phyloP scores from a whole-genome alignment of 2,797 vertebrate species.

The Geotrypetes seraphini region DNA sequence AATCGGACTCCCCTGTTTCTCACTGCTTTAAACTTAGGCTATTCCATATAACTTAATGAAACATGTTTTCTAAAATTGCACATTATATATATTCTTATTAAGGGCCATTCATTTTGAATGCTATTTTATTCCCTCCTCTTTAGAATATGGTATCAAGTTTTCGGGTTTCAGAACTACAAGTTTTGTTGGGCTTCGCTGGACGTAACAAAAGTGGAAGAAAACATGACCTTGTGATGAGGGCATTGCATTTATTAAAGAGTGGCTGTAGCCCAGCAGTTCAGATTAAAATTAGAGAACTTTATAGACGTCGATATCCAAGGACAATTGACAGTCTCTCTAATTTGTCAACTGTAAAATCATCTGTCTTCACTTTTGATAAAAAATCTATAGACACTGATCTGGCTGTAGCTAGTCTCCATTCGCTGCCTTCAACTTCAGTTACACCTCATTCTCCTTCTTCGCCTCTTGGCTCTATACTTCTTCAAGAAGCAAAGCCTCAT shows the following conservation, averaged over 20 bases:
- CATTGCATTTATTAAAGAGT: constrained; percentile 68
- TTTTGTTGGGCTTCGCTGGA: constrained; percentile 74
- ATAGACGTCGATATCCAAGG: constrained; percentile 62
- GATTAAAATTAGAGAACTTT: constrained; percentile 72
- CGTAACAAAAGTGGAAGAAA: constrained; percentile 77
- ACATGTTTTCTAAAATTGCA: no score
- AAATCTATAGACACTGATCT: constrained; percentile 52
- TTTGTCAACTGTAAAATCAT: constrained; percentile 48
- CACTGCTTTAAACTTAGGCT: no score
- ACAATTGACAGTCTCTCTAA: constrained; percentile 61
- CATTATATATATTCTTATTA: no score
- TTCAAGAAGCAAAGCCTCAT: constrained; percentile 57
- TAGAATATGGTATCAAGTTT: constrained; percentile 82
- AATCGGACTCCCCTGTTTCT: no score
- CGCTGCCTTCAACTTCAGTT: constrained; percentile 50
- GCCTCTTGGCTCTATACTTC: constrained; percentile 50
- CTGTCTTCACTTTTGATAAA: constrained; percentile 49
- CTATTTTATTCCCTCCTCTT: constrained; percentile 12
- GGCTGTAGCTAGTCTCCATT: constrained; percentile 44
- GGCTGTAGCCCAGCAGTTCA: constrained; percentile 75
- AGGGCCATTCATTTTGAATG: no score
- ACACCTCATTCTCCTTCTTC: constrained; percentile 51
- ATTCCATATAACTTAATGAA: no score
- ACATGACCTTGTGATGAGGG: constrained; percentile 77
- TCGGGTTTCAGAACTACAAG: constrained; percentile 77